phyloP scores from a whole-genome alignment of 1,140 invertebrate species.

The Elysia chlorotica region DNA sequence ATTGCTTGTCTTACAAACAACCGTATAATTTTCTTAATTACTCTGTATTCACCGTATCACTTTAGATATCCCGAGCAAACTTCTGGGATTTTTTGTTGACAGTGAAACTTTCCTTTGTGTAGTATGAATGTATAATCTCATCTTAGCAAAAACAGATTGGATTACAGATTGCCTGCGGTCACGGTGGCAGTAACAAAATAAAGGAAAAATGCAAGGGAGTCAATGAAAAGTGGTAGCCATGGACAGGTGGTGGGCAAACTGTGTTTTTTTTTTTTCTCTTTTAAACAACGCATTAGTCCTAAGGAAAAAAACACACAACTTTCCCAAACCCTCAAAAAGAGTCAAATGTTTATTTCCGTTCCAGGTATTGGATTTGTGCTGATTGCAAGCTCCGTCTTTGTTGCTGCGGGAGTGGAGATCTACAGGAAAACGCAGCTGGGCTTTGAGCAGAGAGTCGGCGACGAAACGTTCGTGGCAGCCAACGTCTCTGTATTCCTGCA shows the following conservation, averaged over 20 bases:
- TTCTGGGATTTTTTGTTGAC: too few species aligned
- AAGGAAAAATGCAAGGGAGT: too few species aligned
- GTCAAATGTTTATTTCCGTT: slow-evolving; percentile 18
- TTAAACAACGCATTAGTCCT: too few species aligned
- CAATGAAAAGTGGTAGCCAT: too few species aligned
- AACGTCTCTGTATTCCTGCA: slow-evolving; percentile 55
- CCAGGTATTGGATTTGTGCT: slow-evolving; percentile 62
- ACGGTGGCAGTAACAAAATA: too few species aligned
- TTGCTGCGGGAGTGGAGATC: slow-evolving; percentile 63
- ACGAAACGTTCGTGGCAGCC: slow-evolving; percentile 40
- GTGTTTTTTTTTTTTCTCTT: too few species aligned
- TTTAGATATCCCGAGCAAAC: background rate
- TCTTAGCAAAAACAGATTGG: too few species aligned
- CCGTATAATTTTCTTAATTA: background rate
- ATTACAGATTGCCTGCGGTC: too few species aligned
- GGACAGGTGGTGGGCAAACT: too few species aligned
- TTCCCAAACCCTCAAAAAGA: too few species aligned
- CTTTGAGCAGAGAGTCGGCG: slow-evolving; percentile 36
- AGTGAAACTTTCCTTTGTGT: too few species aligned
- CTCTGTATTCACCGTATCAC: background rate
- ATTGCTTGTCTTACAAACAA: background rate
- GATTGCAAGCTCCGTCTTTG: slow-evolving; percentile 58
- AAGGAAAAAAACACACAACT: too few species aligned
- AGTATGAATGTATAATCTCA: background rate
- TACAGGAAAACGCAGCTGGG: slow-evolving; percentile 49